Percentiles rank a stretch among this genome's conserved stretches.
phyloP scores from a whole-genome alignment of 2,797 vertebrate genomes.

The Chelidonichthys spinosus region DNA sequence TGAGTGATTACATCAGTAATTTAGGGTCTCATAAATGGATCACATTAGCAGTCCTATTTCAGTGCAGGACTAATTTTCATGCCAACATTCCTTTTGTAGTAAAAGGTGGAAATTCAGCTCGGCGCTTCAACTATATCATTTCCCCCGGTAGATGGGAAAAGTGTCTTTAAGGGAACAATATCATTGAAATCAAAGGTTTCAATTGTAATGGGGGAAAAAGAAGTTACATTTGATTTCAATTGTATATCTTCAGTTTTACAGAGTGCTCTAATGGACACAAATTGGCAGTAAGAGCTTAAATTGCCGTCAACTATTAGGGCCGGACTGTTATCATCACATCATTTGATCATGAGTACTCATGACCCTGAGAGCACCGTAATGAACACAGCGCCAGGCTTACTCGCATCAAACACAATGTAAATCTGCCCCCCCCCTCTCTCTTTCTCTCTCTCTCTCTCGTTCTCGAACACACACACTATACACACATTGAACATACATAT shows the following conservation, averaged over 20 bases:
- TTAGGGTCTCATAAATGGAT: constrained; percentile 19
- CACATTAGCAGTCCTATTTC: constrained; percentile 29
- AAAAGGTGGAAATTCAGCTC: constrained; percentile 14
- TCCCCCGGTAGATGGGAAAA: constrained; percentile 27
- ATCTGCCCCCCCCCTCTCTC: no score
- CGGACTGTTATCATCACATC: constrained; percentile 66
- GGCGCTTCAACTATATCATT: constrained; percentile 16
- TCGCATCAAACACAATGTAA: constrained; percentile 72
- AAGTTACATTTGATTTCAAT: constrained; percentile 48
- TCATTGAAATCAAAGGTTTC: constrained; percentile 59
- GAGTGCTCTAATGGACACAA: constrained; percentile 64
- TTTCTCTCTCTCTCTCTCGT: background rate
- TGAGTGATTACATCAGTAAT: constrained; percentile 14
- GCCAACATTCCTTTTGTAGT: constrained; percentile 25
- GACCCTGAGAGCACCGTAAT: constrained; percentile 69
- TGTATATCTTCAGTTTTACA: constrained; percentile 57
- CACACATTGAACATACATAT: constrained; percentile 15
- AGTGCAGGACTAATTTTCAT: constrained; percentile 28
- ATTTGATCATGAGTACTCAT: constrained; percentile 64
- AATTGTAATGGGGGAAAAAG: constrained; percentile 35
- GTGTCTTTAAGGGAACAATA: constrained; percentile 45
- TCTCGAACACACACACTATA: constrained; percentile 12
- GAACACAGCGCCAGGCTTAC: constrained; percentile 54
- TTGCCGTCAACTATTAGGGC: constrained; percentile 70
- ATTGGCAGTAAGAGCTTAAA: constrained; percentile 67